Conservation (phyloP, 2,888 invertebrate genomes). For the Drosophila lacicola region DNA sequence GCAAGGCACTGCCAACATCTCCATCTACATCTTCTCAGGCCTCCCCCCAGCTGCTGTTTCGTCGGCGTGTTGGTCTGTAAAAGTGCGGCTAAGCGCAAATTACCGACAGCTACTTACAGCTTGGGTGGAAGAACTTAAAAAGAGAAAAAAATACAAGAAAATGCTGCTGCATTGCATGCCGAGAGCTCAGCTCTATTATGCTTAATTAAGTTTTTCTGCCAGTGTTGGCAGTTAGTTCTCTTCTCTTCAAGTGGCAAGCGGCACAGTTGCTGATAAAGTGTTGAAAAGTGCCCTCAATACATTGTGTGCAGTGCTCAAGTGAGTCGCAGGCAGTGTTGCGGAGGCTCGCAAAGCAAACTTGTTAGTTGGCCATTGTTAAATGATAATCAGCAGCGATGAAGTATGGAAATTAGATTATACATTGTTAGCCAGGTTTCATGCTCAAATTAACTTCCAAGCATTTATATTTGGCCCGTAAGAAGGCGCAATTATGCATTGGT, state of each 20-base stretch:
- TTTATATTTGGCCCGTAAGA: not conserved
- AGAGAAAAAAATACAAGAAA: not conserved
- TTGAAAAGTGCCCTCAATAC: constrained; percentile 36
- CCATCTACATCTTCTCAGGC: not conserved
- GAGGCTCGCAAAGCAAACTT: constrained; percentile 24
- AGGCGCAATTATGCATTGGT: not conserved
- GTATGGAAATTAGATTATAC: not conserved
- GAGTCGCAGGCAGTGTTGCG: constrained; percentile 5
- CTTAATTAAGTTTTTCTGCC: constrained; percentile 71
- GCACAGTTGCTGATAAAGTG: constrained; percentile 20
- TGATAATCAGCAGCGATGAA: constrained; percentile 13
- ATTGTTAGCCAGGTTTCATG: not conserved
- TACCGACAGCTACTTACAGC: constrained; percentile 75
- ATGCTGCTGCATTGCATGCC: constrained; percentile 31
- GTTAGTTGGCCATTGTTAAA: constrained; percentile 47
- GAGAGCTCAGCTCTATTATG: constrained; percentile 66
- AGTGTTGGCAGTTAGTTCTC: constrained; percentile 42
- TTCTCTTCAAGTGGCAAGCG: constrained; percentile 14
- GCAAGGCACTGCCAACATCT: constrained; percentile 33
- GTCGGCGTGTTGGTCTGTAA: constrained; percentile 58
- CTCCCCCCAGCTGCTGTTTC: no score
- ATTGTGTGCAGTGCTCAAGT: constrained; percentile 29
- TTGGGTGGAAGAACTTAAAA: constrained; percentile 17
- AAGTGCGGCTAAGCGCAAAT: constrained; percentile 76
- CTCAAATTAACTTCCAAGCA: not conserved